These are phyloP conservation scores for Littorina saxatilis DNA, from an alignment of 1,140 invertebrate genomes.

Conservation along the genomic window DNA sequence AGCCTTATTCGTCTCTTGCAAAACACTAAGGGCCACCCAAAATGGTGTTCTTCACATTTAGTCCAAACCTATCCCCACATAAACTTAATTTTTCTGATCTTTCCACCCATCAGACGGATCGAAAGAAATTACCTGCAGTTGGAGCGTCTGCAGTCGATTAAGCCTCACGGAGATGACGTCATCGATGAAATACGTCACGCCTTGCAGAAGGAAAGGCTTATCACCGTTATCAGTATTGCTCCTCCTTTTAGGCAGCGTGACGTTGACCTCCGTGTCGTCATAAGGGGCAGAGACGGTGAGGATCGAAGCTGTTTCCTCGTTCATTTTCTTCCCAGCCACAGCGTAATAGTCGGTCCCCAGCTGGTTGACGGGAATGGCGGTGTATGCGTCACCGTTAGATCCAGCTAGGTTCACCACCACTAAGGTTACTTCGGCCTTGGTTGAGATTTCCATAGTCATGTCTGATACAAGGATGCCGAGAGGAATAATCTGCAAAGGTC, in stretches of 20 bases:
- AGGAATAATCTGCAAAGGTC: neutral
- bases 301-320: neutral
- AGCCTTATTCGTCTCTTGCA: too few species aligned
- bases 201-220: neutral
- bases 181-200: conserved; percentile 1
- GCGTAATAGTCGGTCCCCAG: conserved; percentile 20
- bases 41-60: too few species aligned
- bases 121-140: conserved; percentile 29
- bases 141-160: conserved; percentile 5
- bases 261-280: conserved; percentile 18
- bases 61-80: too few species aligned
- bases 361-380: neutral
- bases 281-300: conserved; percentile 27
- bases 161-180: conserved; percentile 10
- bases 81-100: too few species aligned
- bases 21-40: too few species aligned
- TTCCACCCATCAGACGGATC: too few species aligned
- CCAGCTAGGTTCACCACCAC: neutral
- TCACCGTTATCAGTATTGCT: neutral
- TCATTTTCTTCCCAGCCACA: neutral
- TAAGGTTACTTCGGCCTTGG: neutral
- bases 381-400: conserved; percentile 27
- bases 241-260: neutral
- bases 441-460: neutral
- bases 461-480: neutral